These are phyloP conservation scores for Drosophila ficusphila DNA, from an alignment of 1,140 invertebrate species.

Conservation along the genomic window DNA sequence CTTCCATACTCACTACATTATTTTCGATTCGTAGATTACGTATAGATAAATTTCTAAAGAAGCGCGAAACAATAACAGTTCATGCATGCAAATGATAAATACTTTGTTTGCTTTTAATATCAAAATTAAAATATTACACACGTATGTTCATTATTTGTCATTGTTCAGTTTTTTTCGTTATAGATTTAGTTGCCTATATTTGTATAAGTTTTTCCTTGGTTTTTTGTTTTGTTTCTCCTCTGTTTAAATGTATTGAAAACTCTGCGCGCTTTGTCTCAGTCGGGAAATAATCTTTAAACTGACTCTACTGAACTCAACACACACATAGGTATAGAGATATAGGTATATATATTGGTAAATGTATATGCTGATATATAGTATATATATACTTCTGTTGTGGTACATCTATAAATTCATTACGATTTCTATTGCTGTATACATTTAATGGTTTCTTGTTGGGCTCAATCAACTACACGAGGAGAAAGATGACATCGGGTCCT, in stretches of 20 bases:
- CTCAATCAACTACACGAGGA: slow-evolving; percentile 4
- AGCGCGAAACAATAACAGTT: slow-evolving; percentile 18
- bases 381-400: slow-evolving; percentile 45
- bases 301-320: slow-evolving; percentile 25
- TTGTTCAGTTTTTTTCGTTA: slow-evolving; percentile 76
- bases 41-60: slow-evolving; percentile 47
- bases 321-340: slow-evolving; percentile 29
- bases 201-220: slow-evolving; percentile 37
- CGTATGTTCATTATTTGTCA: slow-evolving; percentile 76
- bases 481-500: slow-evolving; percentile 17
- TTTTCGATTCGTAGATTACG: slow-evolving; percentile 43
- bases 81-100: slow-evolving; percentile 1
- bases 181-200: slow-evolving; percentile 64
- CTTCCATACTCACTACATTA: slow-evolving; percentile 21
- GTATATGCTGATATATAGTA: slow-evolving; percentile 17
- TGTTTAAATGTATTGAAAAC: slow-evolving; percentile 24
- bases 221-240: slow-evolving; percentile 15
- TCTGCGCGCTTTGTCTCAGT: slow-evolving; percentile 31
- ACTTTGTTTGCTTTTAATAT: slow-evolving; percentile 17
- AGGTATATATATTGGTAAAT: slow-evolving; percentile 26
- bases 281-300: slow-evolving; percentile 34
- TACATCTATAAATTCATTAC: slow-evolving; percentile 81
- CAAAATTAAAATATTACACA: slow-evolving; percentile 61
- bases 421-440: slow-evolving; percentile 78
- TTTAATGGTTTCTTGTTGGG: slow-evolving; percentile 44